Base-by-base conservation (phyloP, 2,113 vertebrate genomes). In the Chaetura pelagica region DNA sequence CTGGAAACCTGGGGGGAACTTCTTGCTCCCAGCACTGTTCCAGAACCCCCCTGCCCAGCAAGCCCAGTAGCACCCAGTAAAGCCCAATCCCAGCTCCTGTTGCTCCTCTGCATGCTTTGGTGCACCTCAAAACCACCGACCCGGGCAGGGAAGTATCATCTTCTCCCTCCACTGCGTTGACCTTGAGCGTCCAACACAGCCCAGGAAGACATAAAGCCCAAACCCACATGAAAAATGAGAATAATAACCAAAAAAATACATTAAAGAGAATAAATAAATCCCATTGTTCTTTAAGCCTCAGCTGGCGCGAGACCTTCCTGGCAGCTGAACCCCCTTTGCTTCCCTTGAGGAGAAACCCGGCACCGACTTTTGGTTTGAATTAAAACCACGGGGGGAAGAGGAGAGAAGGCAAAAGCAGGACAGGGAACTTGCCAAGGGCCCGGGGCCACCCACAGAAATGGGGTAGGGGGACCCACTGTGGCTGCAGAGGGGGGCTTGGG, bases 291-390 rank as follows among this genome's bases (percentile, higher is more conserved):
- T 46, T 4, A 18, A 61, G 69, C 67, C 26, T 51, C 1, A 2
- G 62, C 80, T 63, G 78, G 93, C 44, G 12, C 4, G 6, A 51
- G 58, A 66, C 52, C 2, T 0, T 40, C 46, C 76, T 82, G 79
- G 89, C 84, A 76, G 91, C 81, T 93, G 84, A 78, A 15, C 67
- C 49, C 40, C 15, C 46, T 73, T 68, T 3, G 5, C 52, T 87
- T 89, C 93, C 54, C 72, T 3, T 5, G 51, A 52, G 38, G 29
- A n/a, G 75, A 83, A 75, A n/a, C 27, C 3, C 16, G 67, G 13
- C 0, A 4, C 38, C 64, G 34, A 21, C 94, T 69, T 95, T 87
- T 93, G 94, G 92, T 94, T 93, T 32, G 74, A 38, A 95, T 95
- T 91, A 94, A 29, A 80, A 40, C 4, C 4, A 4, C 23, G 6